These are phyloP conservation scores for Caenorhabditis sinica DNA, from an alignment of 2,888 invertebrate genomes.

Conservation along the genomic window DNA sequence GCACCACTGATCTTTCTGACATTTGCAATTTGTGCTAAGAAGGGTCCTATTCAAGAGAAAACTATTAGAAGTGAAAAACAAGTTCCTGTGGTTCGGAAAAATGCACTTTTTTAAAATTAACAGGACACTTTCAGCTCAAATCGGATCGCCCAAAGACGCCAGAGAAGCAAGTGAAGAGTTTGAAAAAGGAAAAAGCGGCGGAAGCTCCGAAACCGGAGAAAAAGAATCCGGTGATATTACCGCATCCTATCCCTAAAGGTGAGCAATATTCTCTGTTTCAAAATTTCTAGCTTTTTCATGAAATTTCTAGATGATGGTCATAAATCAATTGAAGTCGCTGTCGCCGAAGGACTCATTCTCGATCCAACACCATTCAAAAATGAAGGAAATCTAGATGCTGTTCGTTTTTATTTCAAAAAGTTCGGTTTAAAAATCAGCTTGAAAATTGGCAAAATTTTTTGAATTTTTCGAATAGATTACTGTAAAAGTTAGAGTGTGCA, in stretches of 20 bases:
- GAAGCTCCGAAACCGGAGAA: neutral
- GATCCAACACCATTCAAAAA: slow-evolving; percentile 48
- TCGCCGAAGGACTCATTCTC: slow-evolving; percentile 50
- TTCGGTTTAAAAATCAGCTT: neutral
- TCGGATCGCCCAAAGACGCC: neutral
- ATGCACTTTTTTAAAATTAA: neutral
- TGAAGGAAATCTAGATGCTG: slow-evolving; percentile 45
- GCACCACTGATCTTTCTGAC: slow-evolving; percentile 6
- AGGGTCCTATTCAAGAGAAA: slow-evolving; percentile 2
- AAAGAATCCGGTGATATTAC: neutral
- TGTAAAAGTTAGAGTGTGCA: slow-evolving; percentile 13
- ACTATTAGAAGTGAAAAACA: neutral
- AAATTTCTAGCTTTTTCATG: neutral
- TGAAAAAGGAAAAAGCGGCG: neutral
- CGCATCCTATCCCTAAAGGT: neutral
- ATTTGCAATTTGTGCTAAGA: slow-evolving; percentile 18
- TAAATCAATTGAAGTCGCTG: slow-evolving; percentile 43
- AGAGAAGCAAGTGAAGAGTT: slow-evolving; percentile 1
- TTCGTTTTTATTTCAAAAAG: neutral
- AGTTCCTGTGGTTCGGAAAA: neutral
- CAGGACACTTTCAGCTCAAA: slow-evolving; percentile 2
- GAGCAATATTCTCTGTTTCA: neutral
- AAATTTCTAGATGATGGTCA: slow-evolving; percentile 30
- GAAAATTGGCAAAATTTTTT: too few species aligned
- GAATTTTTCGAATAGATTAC: slow-evolving; percentile 7